These are phyloP conservation scores for Calyptomena viridis DNA, from an alignment of 2,113 vertebrate species.

Conservation along the genomic window DNA sequence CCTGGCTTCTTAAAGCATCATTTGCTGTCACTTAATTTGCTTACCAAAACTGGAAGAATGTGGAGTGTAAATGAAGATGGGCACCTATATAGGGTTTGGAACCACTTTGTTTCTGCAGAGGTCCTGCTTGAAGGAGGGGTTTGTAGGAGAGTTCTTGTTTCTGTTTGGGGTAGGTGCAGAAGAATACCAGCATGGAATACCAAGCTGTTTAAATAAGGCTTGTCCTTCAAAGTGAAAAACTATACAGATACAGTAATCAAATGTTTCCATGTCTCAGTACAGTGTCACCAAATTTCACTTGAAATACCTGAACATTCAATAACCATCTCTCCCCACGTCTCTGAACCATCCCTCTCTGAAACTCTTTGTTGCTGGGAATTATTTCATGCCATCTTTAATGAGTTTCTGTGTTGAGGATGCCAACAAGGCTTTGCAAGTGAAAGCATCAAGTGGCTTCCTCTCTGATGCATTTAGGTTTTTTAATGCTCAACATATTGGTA, in stretches of 20 bases:
- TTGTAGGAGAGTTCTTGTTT: background rate
- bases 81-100: background rate
- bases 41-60: background rate
- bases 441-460: constrained; percentile 7
- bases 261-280: background rate
- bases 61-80: background rate
- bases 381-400: constrained; percentile 35
- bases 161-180: background rate
- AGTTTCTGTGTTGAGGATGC: constrained; percentile 45
- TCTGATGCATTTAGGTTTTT: background rate
- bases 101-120: background rate
- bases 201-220: background rate
- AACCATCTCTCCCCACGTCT: background rate
- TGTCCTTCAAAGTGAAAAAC: background rate
- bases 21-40: background rate
- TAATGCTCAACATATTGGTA: constrained; percentile 12
- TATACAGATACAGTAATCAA: background rate
- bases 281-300: background rate
- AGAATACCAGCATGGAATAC: background rate
- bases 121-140: background rate
- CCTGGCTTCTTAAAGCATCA: background rate
- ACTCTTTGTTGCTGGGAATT: constrained; percentile 16
- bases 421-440: background rate
- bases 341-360: background rate
- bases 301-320: background rate